Conservation (phyloP, 2,113 vertebrate species). For the Ptyas mucosa region DNA sequence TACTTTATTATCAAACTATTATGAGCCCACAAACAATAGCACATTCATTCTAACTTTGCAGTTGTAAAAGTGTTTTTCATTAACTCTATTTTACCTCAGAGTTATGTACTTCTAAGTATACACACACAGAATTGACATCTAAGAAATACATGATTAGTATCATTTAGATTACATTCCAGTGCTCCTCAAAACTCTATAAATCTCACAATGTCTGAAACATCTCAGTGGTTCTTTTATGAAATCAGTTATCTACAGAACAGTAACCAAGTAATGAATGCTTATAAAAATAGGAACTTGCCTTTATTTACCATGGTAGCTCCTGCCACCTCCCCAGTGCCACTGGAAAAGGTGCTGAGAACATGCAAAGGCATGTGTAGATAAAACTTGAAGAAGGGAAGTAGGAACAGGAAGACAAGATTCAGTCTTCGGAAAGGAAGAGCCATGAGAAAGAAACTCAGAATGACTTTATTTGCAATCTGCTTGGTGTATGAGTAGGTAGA, state of each 20-base stretch:
- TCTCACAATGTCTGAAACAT: neutral
- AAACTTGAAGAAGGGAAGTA: neutral
- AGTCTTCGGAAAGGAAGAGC: neutral
- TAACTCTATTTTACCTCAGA: neutral
- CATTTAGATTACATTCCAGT: neutral
- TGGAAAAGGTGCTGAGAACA: neutral
- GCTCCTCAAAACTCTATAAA: neutral
- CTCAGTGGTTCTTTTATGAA: neutral
- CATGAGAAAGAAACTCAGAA: neutral
- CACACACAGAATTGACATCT: neutral
- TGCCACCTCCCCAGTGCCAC: neutral
- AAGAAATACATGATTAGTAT: neutral
- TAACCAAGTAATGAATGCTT: neutral
- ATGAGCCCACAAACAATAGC: neutral
- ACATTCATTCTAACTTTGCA: neutral
- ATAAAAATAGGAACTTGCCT: neutral
- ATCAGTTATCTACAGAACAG: neutral
- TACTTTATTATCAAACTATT: neutral
- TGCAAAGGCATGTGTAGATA: neutral
- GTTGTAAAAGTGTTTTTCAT: neutral
- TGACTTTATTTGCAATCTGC: neutral
- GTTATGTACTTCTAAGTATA: neutral
- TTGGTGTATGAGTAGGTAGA: neutral
- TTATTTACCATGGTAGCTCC: neutral
- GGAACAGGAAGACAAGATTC: neutral